phyloP scores from a whole-genome alignment of 2,113 vertebrate species.

The Dolichotis patagonum region DNA sequence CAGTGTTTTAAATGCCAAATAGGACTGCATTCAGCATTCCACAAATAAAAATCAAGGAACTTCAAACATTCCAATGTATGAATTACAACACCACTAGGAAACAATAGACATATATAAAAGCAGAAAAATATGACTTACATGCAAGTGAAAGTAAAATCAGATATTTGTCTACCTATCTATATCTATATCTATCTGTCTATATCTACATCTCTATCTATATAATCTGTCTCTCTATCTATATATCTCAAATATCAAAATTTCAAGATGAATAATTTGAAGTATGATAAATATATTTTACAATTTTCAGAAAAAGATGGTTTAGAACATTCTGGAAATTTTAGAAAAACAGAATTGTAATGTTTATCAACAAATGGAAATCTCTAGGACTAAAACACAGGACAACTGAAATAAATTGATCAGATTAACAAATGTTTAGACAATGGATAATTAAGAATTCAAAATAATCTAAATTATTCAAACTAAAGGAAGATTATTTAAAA shows the following conservation, averaged over 20 bases:
- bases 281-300: neutral
- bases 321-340: neutral
- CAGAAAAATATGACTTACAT: neutral
- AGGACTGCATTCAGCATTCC: neutral
- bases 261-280: neutral
- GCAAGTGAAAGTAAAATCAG: neutral
- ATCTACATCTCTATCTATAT: too few species aligned
- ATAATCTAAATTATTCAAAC: neutral
- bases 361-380: neutral
- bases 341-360: neutral
- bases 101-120: neutral
- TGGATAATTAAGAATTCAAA: neutral
- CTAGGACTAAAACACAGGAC: neutral
- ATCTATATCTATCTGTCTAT: too few species aligned
- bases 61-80: neutral
- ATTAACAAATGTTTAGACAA: neutral
- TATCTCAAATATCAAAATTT: neutral
- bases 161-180: too few species aligned
- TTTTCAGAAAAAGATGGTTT: neutral
- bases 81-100: neutral
- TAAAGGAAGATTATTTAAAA: neutral
- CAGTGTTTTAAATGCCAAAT: neutral
- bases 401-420: neutral
- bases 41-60: neutral
- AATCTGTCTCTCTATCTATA: too few species aligned